Base-by-base conservation (phyloP, 2,797 vertebrate genomes). In the Aeoliscus strigatus region DNA sequence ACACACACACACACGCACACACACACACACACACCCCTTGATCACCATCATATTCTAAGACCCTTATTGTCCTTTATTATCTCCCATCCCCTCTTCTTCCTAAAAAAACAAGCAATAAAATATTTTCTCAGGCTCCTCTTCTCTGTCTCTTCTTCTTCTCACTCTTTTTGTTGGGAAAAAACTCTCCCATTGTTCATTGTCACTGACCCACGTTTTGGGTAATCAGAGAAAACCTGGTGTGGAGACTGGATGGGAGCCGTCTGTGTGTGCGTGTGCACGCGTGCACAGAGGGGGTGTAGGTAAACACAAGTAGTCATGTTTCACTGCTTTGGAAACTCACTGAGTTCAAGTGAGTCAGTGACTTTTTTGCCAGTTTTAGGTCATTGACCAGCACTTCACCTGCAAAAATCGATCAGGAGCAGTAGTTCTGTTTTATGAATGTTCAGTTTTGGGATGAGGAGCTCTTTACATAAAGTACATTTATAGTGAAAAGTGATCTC, bases 151-250 rank as follows among this genome's bases (percentile, higher is more conserved):
- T 29, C 8, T 8, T 8, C 24, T 25, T 63, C 28, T 60, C 61
- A 65, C 61, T 39, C 57, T 27, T 62, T 65, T 73, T 39, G 40
- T 45, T n/a, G 34, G 12, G n/a, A 12, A 28, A 39, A 50, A 53
- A 51, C 34, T 61, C 66, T 64, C 55, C 61, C 54, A 60, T 32
- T 62, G 77, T 64, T 73, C 60, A 73, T 71, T 79, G 60, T 57
- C 61, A 45, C 53, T 70, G 64, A 73, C 68, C 75, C 75, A 70
- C 39, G 45, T 56, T 54, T 53, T 60, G 53, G 68, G 72, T 65
- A 70, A 83, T 81, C 51, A 75, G 47, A 65, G 60, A 84, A 87
- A 83, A 86, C 71, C 78, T 76, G 79, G 86, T 55, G 38, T 76
- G 83, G 85, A 82, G 23, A 51, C 69, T 83, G 82, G 81, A 85